A percentile compares a stretch with the other conserved stretches of the same genome.
Conservation (phyloP, 2,797 vertebrate species). For the Coilia nasus region DNA sequence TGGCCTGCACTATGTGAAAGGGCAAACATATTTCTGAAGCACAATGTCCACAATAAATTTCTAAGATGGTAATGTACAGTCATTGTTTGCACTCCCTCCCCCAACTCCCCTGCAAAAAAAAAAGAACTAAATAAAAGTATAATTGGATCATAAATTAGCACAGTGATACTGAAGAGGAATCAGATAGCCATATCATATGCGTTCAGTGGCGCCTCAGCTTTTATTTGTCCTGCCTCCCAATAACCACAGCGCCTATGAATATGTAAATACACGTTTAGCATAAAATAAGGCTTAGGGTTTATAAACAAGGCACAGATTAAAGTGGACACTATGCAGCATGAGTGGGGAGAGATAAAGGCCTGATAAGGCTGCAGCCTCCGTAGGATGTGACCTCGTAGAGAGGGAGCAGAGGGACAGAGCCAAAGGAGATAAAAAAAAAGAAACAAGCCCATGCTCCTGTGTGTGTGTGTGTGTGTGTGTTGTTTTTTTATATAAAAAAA, state of each 20-base stretch:
- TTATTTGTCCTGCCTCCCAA: slow-evolving; percentile 3
- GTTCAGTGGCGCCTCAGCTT: not conserved
- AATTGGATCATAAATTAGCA: slow-evolving; percentile 6
- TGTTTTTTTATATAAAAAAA: slow-evolving; percentile 23
- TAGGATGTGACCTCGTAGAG: not conserved
- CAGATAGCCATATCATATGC: slow-evolving; percentile 14
- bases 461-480: too few relatives aligned
- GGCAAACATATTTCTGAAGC: slow-evolving; percentile 12
- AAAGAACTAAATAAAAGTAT: not conserved
- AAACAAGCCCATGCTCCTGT: not conserved
- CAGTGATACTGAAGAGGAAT: not conserved
- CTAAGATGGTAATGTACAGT: not conserved
- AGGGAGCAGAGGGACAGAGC: not conserved
- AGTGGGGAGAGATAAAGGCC: not conserved
- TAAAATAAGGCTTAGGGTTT: slow-evolving; percentile 2
- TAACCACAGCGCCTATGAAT: not conserved
- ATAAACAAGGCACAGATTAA: slow-evolving; percentile 18
- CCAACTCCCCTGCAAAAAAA: not conserved
- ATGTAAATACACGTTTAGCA: slow-evolving; percentile 7
- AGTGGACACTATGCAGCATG: not conserved
- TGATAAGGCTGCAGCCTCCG: not conserved
- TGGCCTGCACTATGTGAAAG: slow-evolving; percentile 10
- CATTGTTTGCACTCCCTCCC: not conserved
- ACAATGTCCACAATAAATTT: slow-evolving; percentile 20
- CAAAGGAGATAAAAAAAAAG: not conserved